These are phyloP conservation scores for Diachasmimorpha longicaudata DNA, from an alignment of 1,140 invertebrate genomes.

Conservation along the genomic window DNA sequence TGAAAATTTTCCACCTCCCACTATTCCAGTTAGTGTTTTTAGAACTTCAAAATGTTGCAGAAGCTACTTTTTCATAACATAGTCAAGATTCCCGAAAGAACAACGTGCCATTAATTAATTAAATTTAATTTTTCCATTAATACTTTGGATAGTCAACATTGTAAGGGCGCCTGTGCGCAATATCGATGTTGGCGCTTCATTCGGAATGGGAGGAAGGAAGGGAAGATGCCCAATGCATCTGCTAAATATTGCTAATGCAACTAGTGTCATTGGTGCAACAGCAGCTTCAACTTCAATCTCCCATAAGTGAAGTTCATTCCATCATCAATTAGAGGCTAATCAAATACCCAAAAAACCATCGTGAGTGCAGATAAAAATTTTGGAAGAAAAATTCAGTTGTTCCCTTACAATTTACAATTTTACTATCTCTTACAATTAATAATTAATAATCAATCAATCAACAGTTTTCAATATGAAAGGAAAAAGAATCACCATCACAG, in stretches of 20 bases:
- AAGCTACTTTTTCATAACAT: no score
- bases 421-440: not conserved
- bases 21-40: no score
- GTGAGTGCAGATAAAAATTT: not conserved
- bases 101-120: no score
- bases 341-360: not conserved
- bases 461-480: constrained; percentile 43
- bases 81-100: no score
- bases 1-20: no score
- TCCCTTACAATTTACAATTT: not conserved
- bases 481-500: constrained; percentile 42
- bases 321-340: not conserved
- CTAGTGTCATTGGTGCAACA: constrained; percentile 42
- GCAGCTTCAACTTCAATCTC: constrained; percentile 34
- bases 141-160: constrained; percentile 1
- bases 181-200: constrained; percentile 30
- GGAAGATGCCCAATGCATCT: not conserved
- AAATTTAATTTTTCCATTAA: not conserved
- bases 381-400: not conserved
- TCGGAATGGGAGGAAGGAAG: constrained; percentile 11
- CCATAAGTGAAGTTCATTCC: not conserved
- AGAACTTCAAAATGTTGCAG: no score
- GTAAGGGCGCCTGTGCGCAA: constrained; percentile 51
- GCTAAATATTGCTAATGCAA: constrained; percentile 34
- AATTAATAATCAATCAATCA: no score